These are phyloP conservation scores for Brachionus sp. DNA, from an alignment of 1,140 invertebrate species.

Conservation along the genomic window DNA sequence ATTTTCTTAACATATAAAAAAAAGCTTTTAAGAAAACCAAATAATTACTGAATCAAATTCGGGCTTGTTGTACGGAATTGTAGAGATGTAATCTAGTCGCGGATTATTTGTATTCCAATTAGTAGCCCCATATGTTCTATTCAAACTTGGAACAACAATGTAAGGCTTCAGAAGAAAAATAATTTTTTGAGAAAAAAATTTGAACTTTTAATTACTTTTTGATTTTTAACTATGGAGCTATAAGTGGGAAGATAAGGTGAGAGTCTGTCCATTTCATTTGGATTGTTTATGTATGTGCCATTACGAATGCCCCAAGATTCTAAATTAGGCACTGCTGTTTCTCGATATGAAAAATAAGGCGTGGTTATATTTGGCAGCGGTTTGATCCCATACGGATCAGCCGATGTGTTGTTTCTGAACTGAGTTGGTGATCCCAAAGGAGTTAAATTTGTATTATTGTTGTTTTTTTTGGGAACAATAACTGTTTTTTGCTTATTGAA, in stretches of 20 bases:
- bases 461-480: background rate
- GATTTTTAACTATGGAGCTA: background rate
- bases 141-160: conserved; percentile 20
- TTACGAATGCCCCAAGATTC: conserved; percentile 41
- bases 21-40: background rate
- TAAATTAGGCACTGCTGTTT: background rate
- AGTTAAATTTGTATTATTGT: background rate
- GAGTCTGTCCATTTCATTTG: background rate
- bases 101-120: conserved; percentile 13
- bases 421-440: background rate
- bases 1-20: no score
- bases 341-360: conserved; percentile 17
- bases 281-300: background rate
- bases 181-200: background rate
- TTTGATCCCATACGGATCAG: conserved; percentile 30
- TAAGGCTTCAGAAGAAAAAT: background rate
- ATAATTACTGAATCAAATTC: background rate
- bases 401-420: conserved; percentile 31
- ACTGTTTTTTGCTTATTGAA: conserved; percentile 21
- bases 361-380: conserved; percentile 25
- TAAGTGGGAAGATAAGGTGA: conserved; percentile 35
- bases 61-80: conserved; percentile 15
- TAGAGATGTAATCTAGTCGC: conserved; percentile 1
- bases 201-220: background rate
- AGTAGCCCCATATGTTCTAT: conserved; percentile 6